These are phyloP conservation scores for Mustela nigripes DNA, from an alignment of 2,113 vertebrate species.

Conservation along the genomic window DNA sequence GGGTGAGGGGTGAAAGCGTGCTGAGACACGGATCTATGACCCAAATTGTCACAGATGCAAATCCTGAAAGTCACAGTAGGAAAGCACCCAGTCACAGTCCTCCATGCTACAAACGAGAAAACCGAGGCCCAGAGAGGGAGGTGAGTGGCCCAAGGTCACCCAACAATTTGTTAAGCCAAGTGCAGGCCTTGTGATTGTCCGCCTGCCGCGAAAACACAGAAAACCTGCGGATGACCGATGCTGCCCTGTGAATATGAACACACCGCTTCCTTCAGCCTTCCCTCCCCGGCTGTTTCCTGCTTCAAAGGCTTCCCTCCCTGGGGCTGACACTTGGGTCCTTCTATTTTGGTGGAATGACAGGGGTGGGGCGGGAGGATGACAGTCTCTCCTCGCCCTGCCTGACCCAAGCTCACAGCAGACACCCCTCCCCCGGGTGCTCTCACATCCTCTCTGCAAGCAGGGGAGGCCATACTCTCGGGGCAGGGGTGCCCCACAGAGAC, in stretches of 20 bases:
- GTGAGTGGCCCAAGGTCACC: not conserved
- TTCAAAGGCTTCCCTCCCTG: constrained; percentile 64
- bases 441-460: not conserved
- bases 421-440: not conserved
- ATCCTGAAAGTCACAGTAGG: too few species aligned
- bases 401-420: not conserved
- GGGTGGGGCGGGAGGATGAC: not conserved
- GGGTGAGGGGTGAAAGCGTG: rapidly evolving
- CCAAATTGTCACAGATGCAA: not conserved
- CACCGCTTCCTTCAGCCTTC: not conserved
- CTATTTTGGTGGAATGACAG: constrained; percentile 60
- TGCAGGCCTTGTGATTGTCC: not conserved
- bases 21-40: rapidly evolving
- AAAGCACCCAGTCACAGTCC: not conserved
- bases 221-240: not conserved
- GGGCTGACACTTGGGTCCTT: constrained; percentile 30
- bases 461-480: not conserved
- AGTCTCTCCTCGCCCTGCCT: not conserved
- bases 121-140: not conserved
- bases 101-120: not conserved
- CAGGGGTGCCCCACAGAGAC: not conserved
- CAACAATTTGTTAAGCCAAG: not conserved
- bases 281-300: not conserved
- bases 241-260: constrained; percentile 30
- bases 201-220: constrained; percentile 13